A percentile compares a stretch with the other conserved stretches of the same genome.
Conservation (phyloP, 2,113 vertebrate species). For the Mus musculus region DNA sequence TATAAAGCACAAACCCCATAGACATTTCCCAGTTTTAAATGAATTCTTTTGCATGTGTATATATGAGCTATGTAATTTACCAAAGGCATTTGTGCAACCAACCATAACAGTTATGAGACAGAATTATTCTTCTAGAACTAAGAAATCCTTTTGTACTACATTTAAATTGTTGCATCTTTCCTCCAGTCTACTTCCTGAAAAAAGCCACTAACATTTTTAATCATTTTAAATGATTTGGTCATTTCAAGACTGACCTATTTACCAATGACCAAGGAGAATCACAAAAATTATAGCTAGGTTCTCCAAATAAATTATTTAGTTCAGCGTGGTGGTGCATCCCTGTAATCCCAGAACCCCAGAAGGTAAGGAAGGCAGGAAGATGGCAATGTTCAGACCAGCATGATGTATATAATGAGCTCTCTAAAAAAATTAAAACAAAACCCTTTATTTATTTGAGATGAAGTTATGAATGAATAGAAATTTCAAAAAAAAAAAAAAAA, state of each 20-base stretch:
- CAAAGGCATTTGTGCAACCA: neutral
- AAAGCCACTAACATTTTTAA: neutral
- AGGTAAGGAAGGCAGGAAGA: neutral
- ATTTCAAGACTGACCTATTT: conserved; percentile 50
- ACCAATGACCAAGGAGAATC: conserved; percentile 42
- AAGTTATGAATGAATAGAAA: neutral
- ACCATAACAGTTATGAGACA: neutral
- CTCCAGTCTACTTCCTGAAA: neutral
- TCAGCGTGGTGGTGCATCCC: neutral
- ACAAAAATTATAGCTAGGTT: neutral
- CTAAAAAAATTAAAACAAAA: neutral
- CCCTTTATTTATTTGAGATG: neutral
- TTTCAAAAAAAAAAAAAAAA: neutral
- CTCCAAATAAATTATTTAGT: neutral
- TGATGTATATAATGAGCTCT: neutral
- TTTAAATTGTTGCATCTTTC: neutral
- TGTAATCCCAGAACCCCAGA: neutral
- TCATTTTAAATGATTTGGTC: conserved; percentile 44
- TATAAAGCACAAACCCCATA: neutral
- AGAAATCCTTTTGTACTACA: neutral
- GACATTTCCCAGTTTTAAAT: conserved; percentile 27
- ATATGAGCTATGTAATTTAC: neutral
- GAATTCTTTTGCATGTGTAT: neutral
- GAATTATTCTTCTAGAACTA: neutral
- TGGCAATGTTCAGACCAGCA: neutral